Evolutionary conservation across 2,888 invertebrate species (phyloP), one percentile per base, ranked within the genome.

Genomic region (Polietes domitor): DNA sequence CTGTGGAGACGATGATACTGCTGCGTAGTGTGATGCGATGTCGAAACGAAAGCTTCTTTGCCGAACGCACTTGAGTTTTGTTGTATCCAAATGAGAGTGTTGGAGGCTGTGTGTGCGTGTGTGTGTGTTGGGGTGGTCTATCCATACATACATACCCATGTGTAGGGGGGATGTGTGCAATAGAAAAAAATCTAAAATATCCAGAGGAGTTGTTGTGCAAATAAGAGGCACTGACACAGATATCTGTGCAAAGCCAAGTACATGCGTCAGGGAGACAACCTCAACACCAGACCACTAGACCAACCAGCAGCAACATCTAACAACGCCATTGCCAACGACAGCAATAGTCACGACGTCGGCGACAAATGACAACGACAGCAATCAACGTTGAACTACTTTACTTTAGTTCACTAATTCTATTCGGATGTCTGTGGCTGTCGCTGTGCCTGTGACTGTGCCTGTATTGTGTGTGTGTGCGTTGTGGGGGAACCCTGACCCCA

Each of bases 401-500:
- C 68, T 68, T 43, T 68, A 68, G 24, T 68, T 68, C 43, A 24
- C 68, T 68, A 68, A 68, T 68, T 68, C 68, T 68, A 68, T 43
- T 68, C 68, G n/a, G n/a, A n/a, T n/a, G n/a, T n/a, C n/a, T n/a
- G n/a, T n/a, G n/a, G n/a, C n/a, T 43, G 41, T 68, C 2, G 12
- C n/a, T 61, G 61, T 55, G 53, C 2, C n/a, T 50, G 26, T 21
- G 6, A 21, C 26, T 47, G 26, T 15, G 7, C 70, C 26, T 47
- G 21, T 32, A 50, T 74, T 76, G 28, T 50, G 24, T 37, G 53
- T 75, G 50, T 58, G 70, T 79, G 65, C 72, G 79, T 76, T 71
- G 74, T 85, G 77, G 82, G 82, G 79, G 61, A 80, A 82, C 85
- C 80, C 82, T 82, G 80, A 80, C 82, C 77, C 77, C 82, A 82